phyloP scores from a whole-genome alignment of 2,113 vertebrate species.

The Oreochromis aureus region DNA sequence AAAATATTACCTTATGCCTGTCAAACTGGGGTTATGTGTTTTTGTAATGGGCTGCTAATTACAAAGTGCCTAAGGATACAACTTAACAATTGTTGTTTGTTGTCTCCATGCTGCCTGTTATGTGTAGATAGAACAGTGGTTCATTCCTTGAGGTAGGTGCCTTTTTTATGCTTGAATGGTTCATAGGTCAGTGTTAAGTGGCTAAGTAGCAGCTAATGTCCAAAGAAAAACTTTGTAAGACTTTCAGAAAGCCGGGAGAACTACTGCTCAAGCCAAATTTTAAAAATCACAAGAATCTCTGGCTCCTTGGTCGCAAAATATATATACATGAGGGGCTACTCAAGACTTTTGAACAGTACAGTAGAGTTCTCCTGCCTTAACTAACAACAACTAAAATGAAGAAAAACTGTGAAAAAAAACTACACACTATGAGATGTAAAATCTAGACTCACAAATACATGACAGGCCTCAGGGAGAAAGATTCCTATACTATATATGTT shows the following conservation, averaged over 20 bases:
- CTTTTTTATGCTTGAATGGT: not conserved
- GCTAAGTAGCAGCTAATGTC: not conserved
- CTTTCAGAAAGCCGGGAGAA: not conserved
- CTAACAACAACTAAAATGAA: not conserved
- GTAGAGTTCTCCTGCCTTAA: not conserved
- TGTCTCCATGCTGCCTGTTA: not conserved
- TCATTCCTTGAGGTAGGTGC: not conserved
- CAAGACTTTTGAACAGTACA: not conserved
- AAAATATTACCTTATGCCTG: accelerated
- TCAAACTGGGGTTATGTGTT: not conserved
- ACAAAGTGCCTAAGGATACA: not conserved
- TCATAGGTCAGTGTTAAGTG: not conserved
- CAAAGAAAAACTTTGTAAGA: not conserved
- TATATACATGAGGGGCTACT: accelerated
- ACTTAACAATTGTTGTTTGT: not conserved
- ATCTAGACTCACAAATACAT: not conserved
- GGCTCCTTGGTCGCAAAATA: accelerated
- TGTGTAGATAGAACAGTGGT: not conserved
- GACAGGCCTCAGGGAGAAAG: not conserved
- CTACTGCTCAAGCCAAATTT: not conserved
- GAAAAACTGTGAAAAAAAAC: not conserved
- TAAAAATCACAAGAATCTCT: not conserved
- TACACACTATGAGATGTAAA: not conserved
- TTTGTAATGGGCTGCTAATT: not conserved
- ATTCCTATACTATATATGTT: not conserved